These are phyloP conservation scores for Amniataba percoides DNA, from an alignment of 2,797 vertebrate species.

Conservation along the genomic window DNA sequence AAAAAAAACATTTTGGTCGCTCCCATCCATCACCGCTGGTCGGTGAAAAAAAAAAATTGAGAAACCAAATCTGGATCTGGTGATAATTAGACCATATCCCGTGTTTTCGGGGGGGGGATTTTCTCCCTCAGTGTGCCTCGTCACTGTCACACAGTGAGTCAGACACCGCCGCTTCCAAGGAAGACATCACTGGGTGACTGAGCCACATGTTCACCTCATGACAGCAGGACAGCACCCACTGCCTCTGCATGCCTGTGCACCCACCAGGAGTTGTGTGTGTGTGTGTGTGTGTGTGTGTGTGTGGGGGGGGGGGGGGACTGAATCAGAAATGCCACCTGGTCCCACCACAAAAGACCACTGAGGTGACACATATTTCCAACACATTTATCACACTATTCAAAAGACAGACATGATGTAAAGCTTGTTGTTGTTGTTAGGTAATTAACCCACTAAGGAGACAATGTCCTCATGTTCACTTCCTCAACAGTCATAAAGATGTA, in stretches of 20 bases:
- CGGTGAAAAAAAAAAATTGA: background rate
- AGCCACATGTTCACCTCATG: conserved; percentile 82
- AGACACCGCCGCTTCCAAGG: conserved; percentile 53
- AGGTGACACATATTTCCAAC: conserved; percentile 71
- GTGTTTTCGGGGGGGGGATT: conserved; percentile 31
- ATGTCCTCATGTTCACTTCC: conserved; percentile 18
- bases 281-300: no score
- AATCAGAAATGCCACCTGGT: conserved; percentile 57
- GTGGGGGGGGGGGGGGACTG: no score
- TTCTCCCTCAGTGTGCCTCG: conserved; percentile 27
- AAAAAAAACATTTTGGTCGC: conserved; percentile 49
- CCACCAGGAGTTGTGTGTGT: conserved; percentile 69
- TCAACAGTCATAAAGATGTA: background rate
- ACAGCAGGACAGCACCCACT: conserved; percentile 67
- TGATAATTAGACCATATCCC: conserved; percentile 12
- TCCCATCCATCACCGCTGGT: conserved; percentile 48
- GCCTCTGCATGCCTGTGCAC: conserved; percentile 57
- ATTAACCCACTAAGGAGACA: background rate
- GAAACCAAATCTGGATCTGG: conserved; percentile 2
- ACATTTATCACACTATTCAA: conserved; percentile 23
- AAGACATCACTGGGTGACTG: conserved; percentile 67
- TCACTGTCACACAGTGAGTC: conserved; percentile 64
- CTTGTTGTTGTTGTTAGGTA: conserved; percentile 10
- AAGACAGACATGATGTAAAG: background rate
- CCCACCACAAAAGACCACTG: conserved; percentile 41